phyloP scores from a whole-genome alignment of 2,113 vertebrate species.

The Archocentrus centrarchus region DNA sequence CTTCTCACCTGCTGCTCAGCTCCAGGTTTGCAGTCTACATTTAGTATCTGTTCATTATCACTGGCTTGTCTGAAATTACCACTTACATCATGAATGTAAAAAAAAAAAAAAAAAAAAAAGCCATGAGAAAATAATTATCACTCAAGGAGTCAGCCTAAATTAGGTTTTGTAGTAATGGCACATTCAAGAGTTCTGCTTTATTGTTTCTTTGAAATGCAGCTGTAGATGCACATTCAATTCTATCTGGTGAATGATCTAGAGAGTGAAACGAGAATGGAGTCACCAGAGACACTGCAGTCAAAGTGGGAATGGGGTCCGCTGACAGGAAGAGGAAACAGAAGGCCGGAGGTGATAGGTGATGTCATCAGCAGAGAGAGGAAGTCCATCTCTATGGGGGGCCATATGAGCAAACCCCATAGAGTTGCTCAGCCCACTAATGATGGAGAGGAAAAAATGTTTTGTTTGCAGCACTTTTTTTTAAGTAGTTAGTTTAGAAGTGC shows the following conservation, averaged over 20 bases:
- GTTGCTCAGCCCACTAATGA: conserved; percentile 29
- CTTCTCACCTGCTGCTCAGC: conserved; percentile 56
- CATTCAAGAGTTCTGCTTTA: conserved; percentile 36
- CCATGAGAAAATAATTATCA: conserved; percentile 34
- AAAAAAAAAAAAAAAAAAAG: background rate
- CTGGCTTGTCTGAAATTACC: conserved; percentile 14
- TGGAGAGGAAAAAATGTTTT: conserved; percentile 41
- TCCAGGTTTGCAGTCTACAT: conserved; percentile 3
- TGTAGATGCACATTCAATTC: conserved; percentile 16
- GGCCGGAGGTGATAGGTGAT: conserved; percentile 73
- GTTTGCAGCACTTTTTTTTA: conserved; percentile 18
- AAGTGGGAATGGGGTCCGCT: conserved; percentile 47
- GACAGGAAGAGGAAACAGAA: conserved; percentile 81
- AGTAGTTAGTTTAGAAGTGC: background rate
- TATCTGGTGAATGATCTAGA: conserved; percentile 51
- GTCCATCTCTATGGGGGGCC: conserved; percentile 58
- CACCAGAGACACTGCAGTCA: conserved; percentile 51
- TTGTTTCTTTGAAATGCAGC: conserved; percentile 48
- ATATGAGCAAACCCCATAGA: conserved; percentile 45
- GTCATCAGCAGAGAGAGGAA: conserved; percentile 71
- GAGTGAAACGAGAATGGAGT: conserved; percentile 39
- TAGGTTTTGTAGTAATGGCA: conserved; percentile 11
- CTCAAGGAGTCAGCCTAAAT: conserved; percentile 25
- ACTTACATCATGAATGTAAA: background rate
- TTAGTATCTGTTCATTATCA: background rate